Conservation (phyloP, 1,140 invertebrate species). For the Scaptomyza hsui region DNA sequence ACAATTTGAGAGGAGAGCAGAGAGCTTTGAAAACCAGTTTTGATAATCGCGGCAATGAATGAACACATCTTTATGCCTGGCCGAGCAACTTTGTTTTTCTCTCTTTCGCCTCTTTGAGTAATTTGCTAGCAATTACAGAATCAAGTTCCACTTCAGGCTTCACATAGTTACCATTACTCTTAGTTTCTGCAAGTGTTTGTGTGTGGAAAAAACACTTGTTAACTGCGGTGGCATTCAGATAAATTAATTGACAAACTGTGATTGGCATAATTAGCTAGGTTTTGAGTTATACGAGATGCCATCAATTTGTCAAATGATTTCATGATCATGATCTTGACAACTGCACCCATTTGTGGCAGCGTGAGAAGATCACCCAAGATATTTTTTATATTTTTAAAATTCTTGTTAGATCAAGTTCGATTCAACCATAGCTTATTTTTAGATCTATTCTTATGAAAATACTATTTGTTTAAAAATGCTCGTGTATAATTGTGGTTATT, state of each 20-base stretch:
- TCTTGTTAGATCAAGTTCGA: not conserved
- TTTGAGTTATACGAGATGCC: constrained; percentile 60
- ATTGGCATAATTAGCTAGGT: constrained; percentile 65
- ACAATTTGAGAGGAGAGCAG: not conserved
- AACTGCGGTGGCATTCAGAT: constrained; percentile 30
- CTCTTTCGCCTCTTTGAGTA: constrained; percentile 34
- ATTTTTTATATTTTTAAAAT: not conserved
- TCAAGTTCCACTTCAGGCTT: constrained; percentile 54
- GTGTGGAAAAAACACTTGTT: constrained; percentile 49
- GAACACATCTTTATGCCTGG: constrained; percentile 16
- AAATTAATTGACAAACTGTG: constrained; percentile 45
- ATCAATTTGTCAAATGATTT: constrained; percentile 51
- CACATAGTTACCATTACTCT: constrained; percentile 39
- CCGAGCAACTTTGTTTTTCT: constrained; percentile 20
- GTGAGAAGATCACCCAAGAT: constrained; percentile 9
- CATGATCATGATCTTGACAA: constrained; percentile 37
- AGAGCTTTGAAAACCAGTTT: constrained; percentile 54
- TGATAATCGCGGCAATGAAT: constrained; percentile 23
- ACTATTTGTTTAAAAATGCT: not conserved
- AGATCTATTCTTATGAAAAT: not conserved
- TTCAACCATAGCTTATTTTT: not conserved
- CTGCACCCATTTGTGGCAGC: constrained; percentile 16
- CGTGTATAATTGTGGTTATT: not conserved
- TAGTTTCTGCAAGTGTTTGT: not conserved
- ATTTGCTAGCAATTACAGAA: constrained; percentile 68